These are phyloP conservation scores for Pheosia gnoma DNA, from an alignment of 2,888 invertebrate species.

Conservation along the genomic window DNA sequence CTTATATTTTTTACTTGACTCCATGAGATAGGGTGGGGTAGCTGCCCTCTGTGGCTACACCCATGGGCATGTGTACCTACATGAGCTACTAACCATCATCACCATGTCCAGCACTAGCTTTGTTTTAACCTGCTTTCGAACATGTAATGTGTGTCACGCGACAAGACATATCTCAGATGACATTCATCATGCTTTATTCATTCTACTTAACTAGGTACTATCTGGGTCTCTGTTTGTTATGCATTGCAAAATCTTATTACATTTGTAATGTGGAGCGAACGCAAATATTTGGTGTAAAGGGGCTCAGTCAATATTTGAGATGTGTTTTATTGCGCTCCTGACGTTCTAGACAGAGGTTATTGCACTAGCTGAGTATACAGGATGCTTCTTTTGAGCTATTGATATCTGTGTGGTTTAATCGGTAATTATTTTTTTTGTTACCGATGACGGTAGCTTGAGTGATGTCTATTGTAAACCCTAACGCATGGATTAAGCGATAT, in stretches of 20 bases:
- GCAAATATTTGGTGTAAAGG: neutral
- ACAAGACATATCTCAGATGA: slow-evolving; percentile 25
- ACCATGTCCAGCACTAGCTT: slow-evolving; percentile 6
- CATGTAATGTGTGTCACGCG: slow-evolving; percentile 15
- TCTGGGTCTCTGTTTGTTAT: neutral
- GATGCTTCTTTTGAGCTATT: neutral
- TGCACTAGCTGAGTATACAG: neutral
- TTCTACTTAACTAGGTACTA: neutral
- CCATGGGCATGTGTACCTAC: no score
- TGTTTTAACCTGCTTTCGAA: slow-evolving; percentile 20
- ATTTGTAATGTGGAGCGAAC: slow-evolving; percentile 4
- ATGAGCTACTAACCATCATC: slow-evolving; percentile 3
- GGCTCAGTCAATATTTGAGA: slow-evolving; percentile 21
- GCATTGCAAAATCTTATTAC: slow-evolving; percentile 1
- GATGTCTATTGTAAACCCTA: no score
- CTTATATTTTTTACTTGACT: no score
- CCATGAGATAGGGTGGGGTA: no score
- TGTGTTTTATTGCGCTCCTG: slow-evolving; percentile 25
- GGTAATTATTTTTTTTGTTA: no score
- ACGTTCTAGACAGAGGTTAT: slow-evolving; percentile 6
- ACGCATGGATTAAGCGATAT: neutral
- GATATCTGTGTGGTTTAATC: neutral
- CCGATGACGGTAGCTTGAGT: no score
- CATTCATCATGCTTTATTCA: slow-evolving; percentile 4
- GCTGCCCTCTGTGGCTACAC: no score